Conservation (phyloP, 2,113 vertebrate genomes). For the Leucopsar rothschildi region DNA sequence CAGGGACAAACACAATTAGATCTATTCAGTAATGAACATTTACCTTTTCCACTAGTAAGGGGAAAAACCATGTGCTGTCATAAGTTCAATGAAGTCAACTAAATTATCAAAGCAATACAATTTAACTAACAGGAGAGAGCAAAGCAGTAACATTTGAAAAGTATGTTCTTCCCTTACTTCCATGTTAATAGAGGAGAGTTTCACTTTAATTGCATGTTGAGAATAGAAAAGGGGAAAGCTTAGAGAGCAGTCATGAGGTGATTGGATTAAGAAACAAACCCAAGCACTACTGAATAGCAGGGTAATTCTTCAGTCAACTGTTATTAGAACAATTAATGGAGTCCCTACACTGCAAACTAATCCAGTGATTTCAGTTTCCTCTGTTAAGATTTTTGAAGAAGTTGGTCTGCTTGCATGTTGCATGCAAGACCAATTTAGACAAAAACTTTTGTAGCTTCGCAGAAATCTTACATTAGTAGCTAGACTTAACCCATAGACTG, state of each 20-base stretch:
- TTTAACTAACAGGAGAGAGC: neutral
- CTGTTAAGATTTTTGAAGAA: neutral
- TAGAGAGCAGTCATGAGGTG: neutral
- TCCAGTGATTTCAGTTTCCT: neutral
- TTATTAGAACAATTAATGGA: neutral
- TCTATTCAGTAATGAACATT: neutral
- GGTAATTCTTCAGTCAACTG: neutral
- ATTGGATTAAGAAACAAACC: constrained; percentile 20
- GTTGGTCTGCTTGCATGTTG: neutral
- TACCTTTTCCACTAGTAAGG: neutral
- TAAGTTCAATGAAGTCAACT: neutral
- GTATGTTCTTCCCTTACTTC: neutral
- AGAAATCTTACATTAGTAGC: neutral
- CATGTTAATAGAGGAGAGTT: neutral
- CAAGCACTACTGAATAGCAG: neutral
- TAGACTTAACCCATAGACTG: neutral
- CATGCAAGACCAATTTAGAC: neutral
- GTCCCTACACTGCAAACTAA: neutral
- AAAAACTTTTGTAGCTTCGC: neutral
- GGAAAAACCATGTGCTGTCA: neutral
- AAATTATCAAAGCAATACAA: neutral
- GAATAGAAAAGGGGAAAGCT: neutral
- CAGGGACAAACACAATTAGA: neutral
- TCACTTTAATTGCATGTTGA: neutral
- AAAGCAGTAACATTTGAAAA: neutral